Evolutionary conservation across 2,797 vertebrate genomes (phyloP).

Genomic region (Carduelis carduelis): DNA sequence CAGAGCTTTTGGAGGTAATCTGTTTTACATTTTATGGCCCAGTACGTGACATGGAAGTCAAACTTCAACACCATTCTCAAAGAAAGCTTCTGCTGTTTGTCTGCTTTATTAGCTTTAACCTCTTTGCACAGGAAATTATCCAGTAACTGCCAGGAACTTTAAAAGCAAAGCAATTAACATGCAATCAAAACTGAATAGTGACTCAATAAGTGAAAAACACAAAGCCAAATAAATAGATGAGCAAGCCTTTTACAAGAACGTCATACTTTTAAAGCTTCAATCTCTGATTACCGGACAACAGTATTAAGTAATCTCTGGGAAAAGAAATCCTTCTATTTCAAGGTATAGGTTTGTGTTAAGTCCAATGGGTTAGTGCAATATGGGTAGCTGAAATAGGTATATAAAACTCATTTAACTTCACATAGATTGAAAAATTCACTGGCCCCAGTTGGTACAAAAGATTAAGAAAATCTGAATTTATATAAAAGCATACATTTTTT

Average conservation of each 20-base stretch:
- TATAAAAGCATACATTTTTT: neutral
- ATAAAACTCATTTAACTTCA: neutral
- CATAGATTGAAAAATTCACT: neutral
- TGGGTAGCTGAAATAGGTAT: neutral
- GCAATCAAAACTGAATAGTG: neutral
- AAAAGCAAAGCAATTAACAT: conserved; percentile 13
- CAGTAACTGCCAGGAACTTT: neutral
- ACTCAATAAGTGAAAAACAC: neutral
- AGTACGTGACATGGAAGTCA: neutral
- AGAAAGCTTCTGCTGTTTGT: neutral
- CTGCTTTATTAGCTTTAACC: neutral
- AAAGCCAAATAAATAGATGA: neutral
- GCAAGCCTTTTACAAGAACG: neutral
- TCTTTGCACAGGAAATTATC: neutral
- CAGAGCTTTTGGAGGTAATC: conserved; percentile 12
- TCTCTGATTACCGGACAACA: neutral
- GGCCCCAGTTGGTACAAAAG: neutral
- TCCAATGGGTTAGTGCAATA: neutral
- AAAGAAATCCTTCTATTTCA: neutral
- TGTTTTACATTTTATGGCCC: conserved; percentile 43
- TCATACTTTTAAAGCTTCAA: neutral
- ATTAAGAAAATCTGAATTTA: neutral
- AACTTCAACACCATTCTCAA: neutral
- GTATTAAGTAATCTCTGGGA: neutral
- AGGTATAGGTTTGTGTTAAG: neutral